A percentile compares a stretch with the other conserved stretches of the same genome.
These are phyloP conservation scores for Brachypalpus laphriformis DNA, from an alignment of 2,888 invertebrate species.

Conservation along the genomic window DNA sequence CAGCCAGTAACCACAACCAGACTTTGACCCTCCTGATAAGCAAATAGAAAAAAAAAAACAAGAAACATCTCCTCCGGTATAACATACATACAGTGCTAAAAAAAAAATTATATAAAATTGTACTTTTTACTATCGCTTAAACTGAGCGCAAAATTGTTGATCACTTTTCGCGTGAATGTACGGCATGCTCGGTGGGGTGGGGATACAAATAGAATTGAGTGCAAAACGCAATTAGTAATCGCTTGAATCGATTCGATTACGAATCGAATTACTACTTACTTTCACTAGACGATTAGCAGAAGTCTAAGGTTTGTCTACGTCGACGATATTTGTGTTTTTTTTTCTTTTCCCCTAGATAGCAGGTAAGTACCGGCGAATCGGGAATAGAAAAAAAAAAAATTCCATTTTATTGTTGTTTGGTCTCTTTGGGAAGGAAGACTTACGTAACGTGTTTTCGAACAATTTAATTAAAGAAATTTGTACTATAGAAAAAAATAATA, in stretches of 20 bases:
- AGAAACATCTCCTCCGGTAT: constrained; percentile 18
- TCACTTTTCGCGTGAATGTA: constrained; percentile 26
- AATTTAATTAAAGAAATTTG: background rate
- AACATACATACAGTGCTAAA: background rate
- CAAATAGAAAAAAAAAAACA: constrained; percentile 25
- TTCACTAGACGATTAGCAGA: background rate
- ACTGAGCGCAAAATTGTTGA: constrained; percentile 6
- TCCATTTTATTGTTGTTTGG: background rate
- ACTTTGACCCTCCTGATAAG: constrained; percentile 64
- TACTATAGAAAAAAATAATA: background rate
- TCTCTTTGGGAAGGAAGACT: background rate
- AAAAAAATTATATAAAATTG: background rate
- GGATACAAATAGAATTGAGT: constrained; percentile 16
- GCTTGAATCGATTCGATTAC: background rate
- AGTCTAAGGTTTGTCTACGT: constrained; percentile 23
- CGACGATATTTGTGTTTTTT: background rate
- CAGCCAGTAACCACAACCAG: constrained; percentile 32
- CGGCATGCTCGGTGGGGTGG: background rate
- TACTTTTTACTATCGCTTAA: constrained; percentile 1
- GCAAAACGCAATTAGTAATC: constrained; percentile 46
- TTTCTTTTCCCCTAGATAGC: background rate
- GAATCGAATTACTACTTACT: constrained; percentile 3
- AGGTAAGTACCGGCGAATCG: background rate
- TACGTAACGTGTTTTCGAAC: background rate
- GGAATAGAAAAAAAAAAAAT: background rate